Conservation (phyloP, 2,797 vertebrate species). For the Squalus acanthias region DNA sequence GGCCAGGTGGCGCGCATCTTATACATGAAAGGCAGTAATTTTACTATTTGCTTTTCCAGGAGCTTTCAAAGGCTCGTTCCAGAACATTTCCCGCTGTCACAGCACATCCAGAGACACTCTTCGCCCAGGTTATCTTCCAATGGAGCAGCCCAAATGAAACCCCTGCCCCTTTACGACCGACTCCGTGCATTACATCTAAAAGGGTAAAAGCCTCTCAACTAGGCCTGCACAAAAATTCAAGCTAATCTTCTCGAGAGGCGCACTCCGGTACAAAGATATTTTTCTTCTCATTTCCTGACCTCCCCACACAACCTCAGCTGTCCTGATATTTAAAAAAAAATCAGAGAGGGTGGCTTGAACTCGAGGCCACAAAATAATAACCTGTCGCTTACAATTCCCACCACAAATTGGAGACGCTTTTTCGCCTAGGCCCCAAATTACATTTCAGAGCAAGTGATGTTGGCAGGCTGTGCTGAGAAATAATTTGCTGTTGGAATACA, state of each 20-base stretch:
- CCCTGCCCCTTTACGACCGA: background rate
- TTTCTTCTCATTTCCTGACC: background rate
- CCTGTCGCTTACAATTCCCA: slow-evolving; percentile 22
- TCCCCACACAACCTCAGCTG: slow-evolving; percentile 34
- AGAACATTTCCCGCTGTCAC: background rate
- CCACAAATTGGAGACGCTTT: background rate
- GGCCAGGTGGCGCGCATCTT: background rate
- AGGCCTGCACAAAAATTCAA: background rate
- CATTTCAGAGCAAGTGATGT: slow-evolving; percentile 21
- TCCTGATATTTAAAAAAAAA: slow-evolving; percentile 51
- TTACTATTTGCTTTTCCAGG: background rate
- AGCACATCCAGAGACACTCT: background rate
- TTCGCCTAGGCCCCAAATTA: slow-evolving; percentile 5
- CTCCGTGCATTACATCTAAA: background rate
- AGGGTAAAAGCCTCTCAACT: background rate
- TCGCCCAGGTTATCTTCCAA: too few relatives aligned
- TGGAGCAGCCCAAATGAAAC: background rate
- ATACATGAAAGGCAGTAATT: background rate
- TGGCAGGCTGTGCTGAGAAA: slow-evolving; percentile 27
- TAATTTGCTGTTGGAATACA: slow-evolving; percentile 29
- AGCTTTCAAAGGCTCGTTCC: background rate
- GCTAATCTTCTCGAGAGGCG: background rate
- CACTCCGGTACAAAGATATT: background rate
- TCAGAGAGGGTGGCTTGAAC: slow-evolving; percentile 53
- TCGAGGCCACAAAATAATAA: slow-evolving; percentile 25